Conservation (phyloP, 2,888 invertebrate genomes). For the Synergus itoensis region DNA sequence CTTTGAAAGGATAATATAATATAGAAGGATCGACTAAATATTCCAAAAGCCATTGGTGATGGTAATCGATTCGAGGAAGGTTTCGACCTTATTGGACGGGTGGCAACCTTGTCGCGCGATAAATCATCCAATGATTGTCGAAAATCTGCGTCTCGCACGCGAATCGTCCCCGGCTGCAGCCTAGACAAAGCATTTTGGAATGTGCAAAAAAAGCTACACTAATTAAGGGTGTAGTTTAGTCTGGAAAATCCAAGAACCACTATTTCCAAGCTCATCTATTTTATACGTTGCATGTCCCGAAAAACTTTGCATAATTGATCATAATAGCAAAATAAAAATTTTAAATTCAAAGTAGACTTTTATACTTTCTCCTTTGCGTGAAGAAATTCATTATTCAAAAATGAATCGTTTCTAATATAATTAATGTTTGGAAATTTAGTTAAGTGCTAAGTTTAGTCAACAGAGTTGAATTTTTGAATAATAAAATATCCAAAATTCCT, state of each 20-base stretch:
- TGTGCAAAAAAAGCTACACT: slow-evolving; percentile 46
- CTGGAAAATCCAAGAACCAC: not conserved
- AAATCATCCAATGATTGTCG: slow-evolving; percentile 31
- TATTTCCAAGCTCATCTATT: not conserved
- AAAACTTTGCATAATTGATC: slow-evolving; percentile 60
- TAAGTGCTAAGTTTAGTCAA: too few species aligned
- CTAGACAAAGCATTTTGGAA: slow-evolving; percentile 34
- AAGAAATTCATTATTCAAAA: slow-evolving; percentile 27
- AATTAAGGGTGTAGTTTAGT: slow-evolving; percentile 44
- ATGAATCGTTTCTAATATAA: not conserved
- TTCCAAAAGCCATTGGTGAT: slow-evolving; percentile 43
- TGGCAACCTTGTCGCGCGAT: slow-evolving; percentile 50
- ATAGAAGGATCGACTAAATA: slow-evolving; percentile 17
- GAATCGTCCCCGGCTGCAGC: slow-evolving; percentile 18
- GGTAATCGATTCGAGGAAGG: slow-evolving; percentile 63
- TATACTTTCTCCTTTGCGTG: slow-evolving; percentile 4
- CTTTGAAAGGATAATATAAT: slow-evolving; percentile 50
- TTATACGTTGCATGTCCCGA: slow-evolving; percentile 34
- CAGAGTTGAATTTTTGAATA: too few species aligned
- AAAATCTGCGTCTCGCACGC: slow-evolving; percentile 32
- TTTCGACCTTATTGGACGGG: slow-evolving; percentile 41
- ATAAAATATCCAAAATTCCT: too few species aligned
- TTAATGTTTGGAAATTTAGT: not conserved
- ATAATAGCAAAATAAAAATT: slow-evolving; percentile 31
- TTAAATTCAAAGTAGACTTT: slow-evolving; percentile 43